Conservation (phyloP, 2,888 invertebrate species). For the Cetonia aurata region DNA sequence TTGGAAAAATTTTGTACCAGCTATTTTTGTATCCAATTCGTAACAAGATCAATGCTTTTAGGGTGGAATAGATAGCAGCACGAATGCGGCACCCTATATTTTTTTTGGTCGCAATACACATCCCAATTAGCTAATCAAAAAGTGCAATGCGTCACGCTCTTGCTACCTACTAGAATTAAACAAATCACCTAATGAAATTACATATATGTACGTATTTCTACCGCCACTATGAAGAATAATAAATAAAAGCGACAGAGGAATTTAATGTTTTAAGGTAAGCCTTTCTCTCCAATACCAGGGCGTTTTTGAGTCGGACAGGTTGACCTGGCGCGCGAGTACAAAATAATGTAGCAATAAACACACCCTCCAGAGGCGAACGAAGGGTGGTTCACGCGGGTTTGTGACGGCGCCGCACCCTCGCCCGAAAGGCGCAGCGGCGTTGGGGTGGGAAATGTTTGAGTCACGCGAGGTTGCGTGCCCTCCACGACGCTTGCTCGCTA, state of each 20-base stretch:
- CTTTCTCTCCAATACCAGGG: conserved; percentile 29
- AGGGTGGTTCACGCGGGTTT: conserved; percentile 42
- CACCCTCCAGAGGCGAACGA: conserved; percentile 39
- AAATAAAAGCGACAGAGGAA: conserved; percentile 17
- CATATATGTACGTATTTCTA: conserved; percentile 12
- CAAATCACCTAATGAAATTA: conserved; percentile 13
- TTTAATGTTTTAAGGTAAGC: conserved; percentile 27
- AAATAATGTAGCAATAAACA: conserved; percentile 46
- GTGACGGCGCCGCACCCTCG: conserved; percentile 62
- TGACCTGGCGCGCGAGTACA: conserved; percentile 38
- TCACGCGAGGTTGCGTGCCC: conserved; percentile 55
- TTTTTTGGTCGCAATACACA: neutral
- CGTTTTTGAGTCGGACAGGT: conserved; percentile 30
- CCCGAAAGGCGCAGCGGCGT: conserved; percentile 59
- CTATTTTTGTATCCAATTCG: no score
- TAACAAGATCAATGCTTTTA: no score
- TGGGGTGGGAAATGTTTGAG: conserved; percentile 47
- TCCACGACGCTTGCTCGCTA: conserved; percentile 47
- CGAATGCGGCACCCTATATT: no score
- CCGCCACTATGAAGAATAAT: conserved; percentile 13
- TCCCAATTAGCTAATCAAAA: conserved; percentile 16
- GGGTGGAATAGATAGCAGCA: no score
- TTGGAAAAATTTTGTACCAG: no score
- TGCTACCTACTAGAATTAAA: neutral
- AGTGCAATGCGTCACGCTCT: conserved; percentile 18